Base-by-base conservation (phyloP, 2,888 invertebrate genomes). In the Julus scandinavius region DNA sequence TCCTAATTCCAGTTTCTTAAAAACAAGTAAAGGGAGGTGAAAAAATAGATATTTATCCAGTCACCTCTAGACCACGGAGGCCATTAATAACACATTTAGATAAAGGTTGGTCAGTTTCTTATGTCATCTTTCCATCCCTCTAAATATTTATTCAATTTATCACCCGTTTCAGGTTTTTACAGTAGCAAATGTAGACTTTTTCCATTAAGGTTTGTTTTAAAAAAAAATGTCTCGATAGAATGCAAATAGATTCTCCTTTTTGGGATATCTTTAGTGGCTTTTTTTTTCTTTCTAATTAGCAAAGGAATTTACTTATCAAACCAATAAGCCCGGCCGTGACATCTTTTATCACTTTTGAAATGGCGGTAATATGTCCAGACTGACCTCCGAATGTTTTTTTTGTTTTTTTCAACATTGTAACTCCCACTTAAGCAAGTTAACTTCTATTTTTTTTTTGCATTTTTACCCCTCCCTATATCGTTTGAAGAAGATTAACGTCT, bases 231-330 rank as follows among this genome's bases (percentile, higher is more conserved):
- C n/a, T 63, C 63, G 63, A 63, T 63, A 5, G 63, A n/a, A 54
- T 54, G 54, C 17, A 54, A 54, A 54, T 54, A 54, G 54, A 17
- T 54, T 54, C 15, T n/a, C 63, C 17, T 63, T 63, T 63, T 63
- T 63, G 17, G 1, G 17, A n/a, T n/a, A 6, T 63, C 63, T 54
- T 54, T 3, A 54, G 49, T 49, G 6, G 6, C 49, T n/a, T 63
- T 63, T 63, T 63, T 17, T n/a, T 17, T 17, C 2, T 63, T 63
- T 63, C 63, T 63, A 63, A 63, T 63, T 63, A 63, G 63, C 63
- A n/a, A 63, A 63, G 63, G 63, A 63, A 63, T 63, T 63, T 63
- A 63, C 63, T 63, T 63, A 63, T 63, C 63, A 63, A 63, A 63
- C 63, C 63, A 63, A 63, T 63, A 63, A 63, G 63, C 63, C 63